Base-by-base conservation (phyloP, 2,113 vertebrate genomes). In the Psilopsiagon aurifrons region DNA sequence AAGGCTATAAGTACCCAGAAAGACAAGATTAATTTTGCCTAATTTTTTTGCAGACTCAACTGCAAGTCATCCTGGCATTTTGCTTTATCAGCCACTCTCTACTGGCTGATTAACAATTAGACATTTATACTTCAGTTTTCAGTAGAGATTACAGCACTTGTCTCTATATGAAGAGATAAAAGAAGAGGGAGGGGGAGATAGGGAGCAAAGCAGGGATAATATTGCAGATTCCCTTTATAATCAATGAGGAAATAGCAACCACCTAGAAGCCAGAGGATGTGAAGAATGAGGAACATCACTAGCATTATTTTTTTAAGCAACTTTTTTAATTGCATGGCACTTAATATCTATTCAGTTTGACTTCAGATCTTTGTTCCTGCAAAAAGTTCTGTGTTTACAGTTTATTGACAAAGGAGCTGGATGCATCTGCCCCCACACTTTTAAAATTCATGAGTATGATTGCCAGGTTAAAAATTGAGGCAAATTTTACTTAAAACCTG, bases 141-240 rank as follows among this genome's bases (percentile, higher is more conserved):
- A 54, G 70, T 46, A 69, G 49, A 84, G 13, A 76, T 47, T 79
- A 84, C 9, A 5, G 37, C 1, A 2, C 66, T 91, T 29, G 22
- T 76, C 39, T 85, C 70, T 37, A 20, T 41, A 54, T 13, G 28
- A 92, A 83, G 78, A 89, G 49, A 79, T 62, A 57, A 94, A 86
- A 70, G 69, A 49, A 93, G 59, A 60, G 52, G 57, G 77, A 92
- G 29, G 33, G 51, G 44, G 17, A 89, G 25, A 78, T 69, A 82
- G 37, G n/a, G 43, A 92, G 83, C 37, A 85, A 92, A 74, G 63
- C 74, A 66, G 46, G 59, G n/a, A 71, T 89, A 59, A 69, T 93
- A 87, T 69, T 86, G 93, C 94, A 86, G 46, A 88, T 78, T 90
- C 57, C 41, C n/a, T 83, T 93, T 76, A 68, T 14, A 78, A n/a